Evolutionary conservation across 1,140 invertebrate species (phyloP), one percentile per base, ranked within the genome.

Genomic region (Physella acuta): DNA sequence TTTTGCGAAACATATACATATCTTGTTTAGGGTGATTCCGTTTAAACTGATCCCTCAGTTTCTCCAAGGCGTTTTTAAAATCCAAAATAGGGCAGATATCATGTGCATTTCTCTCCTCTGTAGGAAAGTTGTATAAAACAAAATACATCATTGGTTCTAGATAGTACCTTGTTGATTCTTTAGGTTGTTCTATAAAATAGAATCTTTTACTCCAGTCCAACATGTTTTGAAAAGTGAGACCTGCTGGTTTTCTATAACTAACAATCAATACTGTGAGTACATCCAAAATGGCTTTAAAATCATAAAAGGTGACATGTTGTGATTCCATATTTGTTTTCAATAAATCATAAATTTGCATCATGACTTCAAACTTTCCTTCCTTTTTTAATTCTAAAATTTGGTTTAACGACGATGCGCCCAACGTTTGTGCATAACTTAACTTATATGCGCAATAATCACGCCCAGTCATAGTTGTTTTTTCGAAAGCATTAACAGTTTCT

Each of bases 341-440:
- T 1, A 52, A 34, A 20, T 61, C 49, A 26, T 37, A 53, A 2
- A 24, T 34, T 26, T 53, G 53, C 30, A 67, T 36, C 37, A 36
- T 39, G 3, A 20, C 80, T n/a, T n/a, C n/a, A 60, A 83, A 81
- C 56, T 79, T 74, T 24, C 73, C 75, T 64, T 85, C 77, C 67
- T 84, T 76, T 53, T 53, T 44, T 34, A 71, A 49, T n/a, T 31
- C 31, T 52, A 71, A 56, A 20, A 69, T 58, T 2, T 33, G 53
- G 16, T 56, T 24, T 14, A 74, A 63, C 3, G 70, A 68, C 26
- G 53, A 59, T 0, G 62, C 69, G 1, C 65, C 65, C n/a, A 63
- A 31, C 62, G 53, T 62, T 28, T 33, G 36, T 16, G 58, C 70
- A 24, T 60, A 37, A 33, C 73, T 65, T 58, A 59, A 26, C 26